Base-by-base conservation (phyloP, 2,888 invertebrate genomes). In the Gari tellinella region DNA sequence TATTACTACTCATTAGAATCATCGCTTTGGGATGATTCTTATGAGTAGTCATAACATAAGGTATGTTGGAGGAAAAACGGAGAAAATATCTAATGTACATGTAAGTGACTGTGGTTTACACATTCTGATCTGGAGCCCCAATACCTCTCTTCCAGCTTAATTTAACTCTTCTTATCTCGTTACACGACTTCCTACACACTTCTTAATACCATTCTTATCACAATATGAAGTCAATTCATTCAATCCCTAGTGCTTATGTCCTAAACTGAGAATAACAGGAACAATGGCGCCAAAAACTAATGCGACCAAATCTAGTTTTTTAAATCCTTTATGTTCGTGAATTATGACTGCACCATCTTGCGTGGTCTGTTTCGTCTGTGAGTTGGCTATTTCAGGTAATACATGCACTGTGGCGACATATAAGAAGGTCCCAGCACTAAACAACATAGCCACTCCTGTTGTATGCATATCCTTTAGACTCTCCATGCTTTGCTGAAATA, bases 371-470 rank as follows among this genome's bases (percentile, higher is more conserved):
- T 76, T 77, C 0, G 86, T 80, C 46, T 87, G 83, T 45, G 85
- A 82, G 41, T 83, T 87, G 14, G 92, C 91, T 48, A 99, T 93
- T 92, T 99, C 99, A 0, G 99, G 99, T 55, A 99, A 92, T 0
- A 99, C 99, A 92, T 99, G 99, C 0, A 99, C 99, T 0, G 99
- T 99, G 0, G 99, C 98, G 1, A 99, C 99, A 91, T 99, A 99
- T 0, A 99, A 94, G 93, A 99, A 99, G 15, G 99, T 99, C 0
- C 99, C 99, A 0, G 99, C 99, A 48, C 99, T 99, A 92, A 99
- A 99, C 40, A 99, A 93, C 98, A 99, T 98, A 0, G 99, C 98
- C 69, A 99, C 95, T 92, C 97, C 99, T 26, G 99, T 99, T 1
- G 97, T 97, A 90, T 98, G 97, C 53, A 97, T 94, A 10, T 96